Evolutionary conservation across 2,888 invertebrate genomes (phyloP).

Genomic region (Dioctria linearis): DNA sequence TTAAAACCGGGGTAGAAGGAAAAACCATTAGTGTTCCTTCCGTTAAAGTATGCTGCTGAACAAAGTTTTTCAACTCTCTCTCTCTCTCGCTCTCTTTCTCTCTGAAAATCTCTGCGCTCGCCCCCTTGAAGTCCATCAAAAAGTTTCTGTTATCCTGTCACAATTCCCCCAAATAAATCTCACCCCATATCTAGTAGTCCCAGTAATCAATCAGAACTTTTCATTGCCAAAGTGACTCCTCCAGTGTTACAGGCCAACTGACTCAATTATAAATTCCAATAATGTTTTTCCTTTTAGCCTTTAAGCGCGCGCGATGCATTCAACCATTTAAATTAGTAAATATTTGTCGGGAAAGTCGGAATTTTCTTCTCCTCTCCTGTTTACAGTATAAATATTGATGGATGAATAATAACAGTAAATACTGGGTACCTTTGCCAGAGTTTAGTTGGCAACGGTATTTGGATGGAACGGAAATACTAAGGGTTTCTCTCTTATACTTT

Average conservation of each 20-base stretch:
- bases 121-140: too few relatives aligned
- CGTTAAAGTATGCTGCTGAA: too few relatives aligned
- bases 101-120: too few relatives aligned
- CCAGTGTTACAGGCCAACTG: slow-evolving; percentile 4
- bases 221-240: slow-evolving; percentile 41
- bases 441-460: background rate
- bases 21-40: too few relatives aligned
- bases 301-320: slow-evolving; percentile 43
- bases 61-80: too few relatives aligned
- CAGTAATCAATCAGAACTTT: slow-evolving; percentile 28
- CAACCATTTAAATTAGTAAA: slow-evolving; percentile 51
- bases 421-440: background rate
- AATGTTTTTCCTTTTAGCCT: slow-evolving; percentile 50
- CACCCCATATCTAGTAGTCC: too few relatives aligned
- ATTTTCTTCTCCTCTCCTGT: slow-evolving; percentile 46
- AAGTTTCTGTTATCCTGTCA: too few relatives aligned
- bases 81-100: too few relatives aligned
- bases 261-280: slow-evolving; percentile 51
- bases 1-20: too few relatives aligned
- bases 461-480: too few relatives aligned
- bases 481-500: too few relatives aligned
- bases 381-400: slow-evolving; percentile 51
- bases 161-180: too few relatives aligned
- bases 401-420: slow-evolving; percentile 52
- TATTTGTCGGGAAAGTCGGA: slow-evolving; percentile 39